Evolutionary conservation across 2,113 vertebrate genomes (phyloP), one percentile per base, ranked within the genome.

Genomic region (Climacteris rufus): DNA sequence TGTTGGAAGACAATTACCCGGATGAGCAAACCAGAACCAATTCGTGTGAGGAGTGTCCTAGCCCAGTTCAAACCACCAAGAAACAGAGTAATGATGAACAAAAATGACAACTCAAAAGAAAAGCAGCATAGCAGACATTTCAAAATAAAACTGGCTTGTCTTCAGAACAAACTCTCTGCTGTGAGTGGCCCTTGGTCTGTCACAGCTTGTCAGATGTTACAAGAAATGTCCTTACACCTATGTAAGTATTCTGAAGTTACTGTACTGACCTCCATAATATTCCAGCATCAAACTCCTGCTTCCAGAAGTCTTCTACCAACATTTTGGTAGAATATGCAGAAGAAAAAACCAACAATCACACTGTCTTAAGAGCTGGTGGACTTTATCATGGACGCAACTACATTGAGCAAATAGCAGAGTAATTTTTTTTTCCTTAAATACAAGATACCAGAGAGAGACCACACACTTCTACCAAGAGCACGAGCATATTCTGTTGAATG

Each of bases 181-280:
- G 18, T 40, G n/a, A 88, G 66, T 9, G 10, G 31, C 44, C 4
- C 28, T 30, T 24, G 31, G 37, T 16, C 40, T 63, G 16, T 37
- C 24, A 14, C 47, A 24, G 4, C 9, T 5, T 20, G 68, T 31
- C 22, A 47, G 30, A 20, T 14, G 16, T 35, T 30, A 39, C 25
- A 76, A 27, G 14, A 31, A 52, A 39, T 8, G 28, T 13, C 6
- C 14, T 31, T 4, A 23, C 13, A 19, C 9, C 23, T 4, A 0
- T 1, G 3, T 1, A 37, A 83, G 4, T 3, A 3, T 24, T 54
- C 76, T 39, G 24, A 50, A 69, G 4, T 24, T 49, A 15, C 30
- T 40, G 5, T 14, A 12, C 21, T 42, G 15, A 31, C 16, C 25
- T 76, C 33, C 13, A 3, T 11, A 33, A 47, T 3, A 74, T 3